phyloP scores from a whole-genome alignment of 2,888 invertebrate genomes.

The Blera fallax region DNA sequence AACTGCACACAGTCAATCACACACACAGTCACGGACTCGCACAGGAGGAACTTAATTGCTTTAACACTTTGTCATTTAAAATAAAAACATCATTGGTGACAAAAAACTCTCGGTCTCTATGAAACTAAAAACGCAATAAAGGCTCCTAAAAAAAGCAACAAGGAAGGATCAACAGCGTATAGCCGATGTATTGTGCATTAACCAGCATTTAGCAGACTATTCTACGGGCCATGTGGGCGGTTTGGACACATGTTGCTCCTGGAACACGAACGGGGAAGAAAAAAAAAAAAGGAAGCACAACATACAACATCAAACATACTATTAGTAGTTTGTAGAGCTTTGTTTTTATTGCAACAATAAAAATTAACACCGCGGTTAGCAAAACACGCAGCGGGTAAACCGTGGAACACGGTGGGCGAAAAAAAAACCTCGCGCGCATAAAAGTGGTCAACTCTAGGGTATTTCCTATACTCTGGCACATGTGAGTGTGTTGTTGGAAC shows the following conservation, averaged over 20 bases:
- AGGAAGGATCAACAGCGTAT: conserved; percentile 60
- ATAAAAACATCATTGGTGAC: conserved; percentile 68
- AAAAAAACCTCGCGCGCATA: conserved; percentile 41
- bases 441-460: conserved; percentile 54
- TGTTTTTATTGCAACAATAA: conserved; percentile 73
- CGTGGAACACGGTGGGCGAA: conserved; percentile 65
- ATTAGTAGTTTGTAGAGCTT: conserved; percentile 72
- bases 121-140: conserved; percentile 65
- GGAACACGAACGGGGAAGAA: conserved; percentile 27
- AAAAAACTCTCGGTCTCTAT: conserved; percentile 34
- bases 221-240: conserved; percentile 61
- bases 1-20: conserved; percentile 38
- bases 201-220: conserved; percentile 63
- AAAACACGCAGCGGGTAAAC: conserved; percentile 73
- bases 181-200: conserved; percentile 57
- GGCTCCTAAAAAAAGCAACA: conserved; percentile 34
- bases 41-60: conserved; percentile 65
- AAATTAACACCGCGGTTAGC: conserved; percentile 73
- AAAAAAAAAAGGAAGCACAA: conserved; percentile 42
- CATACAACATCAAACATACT: conserved; percentile 68
- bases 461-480: conserved; percentile 10
- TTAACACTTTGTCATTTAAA: conserved; percentile 72
- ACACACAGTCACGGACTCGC: neutral
- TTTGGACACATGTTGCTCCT: conserved; percentile 67
- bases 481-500: conserved; percentile 37